A percentile compares a stretch with the other conserved stretches of the same genome.
These are phyloP conservation scores for Atrichornis clamosus DNA, from an alignment of 2,113 vertebrate genomes.

Conservation along the genomic window DNA sequence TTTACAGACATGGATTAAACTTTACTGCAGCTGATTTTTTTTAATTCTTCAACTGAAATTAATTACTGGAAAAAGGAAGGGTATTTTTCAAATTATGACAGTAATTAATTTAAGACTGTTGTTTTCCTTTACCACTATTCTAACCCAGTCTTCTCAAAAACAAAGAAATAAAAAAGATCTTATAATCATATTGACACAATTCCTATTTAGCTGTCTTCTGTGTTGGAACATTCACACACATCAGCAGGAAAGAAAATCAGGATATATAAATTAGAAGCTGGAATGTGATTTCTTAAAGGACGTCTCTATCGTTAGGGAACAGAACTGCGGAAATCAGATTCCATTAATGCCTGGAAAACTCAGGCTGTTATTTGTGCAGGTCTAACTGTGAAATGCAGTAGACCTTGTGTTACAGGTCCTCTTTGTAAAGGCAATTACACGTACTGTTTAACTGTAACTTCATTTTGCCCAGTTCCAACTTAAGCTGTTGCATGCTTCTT, in stretches of 20 bases:
- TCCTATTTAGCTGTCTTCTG: constrained; percentile 9
- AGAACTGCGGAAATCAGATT: neutral
- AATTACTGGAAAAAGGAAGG: constrained; percentile 45
- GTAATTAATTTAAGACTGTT: constrained; percentile 51
- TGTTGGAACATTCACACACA: neutral
- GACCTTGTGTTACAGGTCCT: neutral
- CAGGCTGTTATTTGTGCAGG: neutral
- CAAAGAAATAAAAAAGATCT: constrained; percentile 16
- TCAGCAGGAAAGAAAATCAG: constrained; percentile 44
- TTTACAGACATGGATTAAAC: constrained; percentile 41
- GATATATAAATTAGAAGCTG: neutral
- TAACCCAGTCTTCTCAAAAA: neutral
- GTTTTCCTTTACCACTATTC: constrained; percentile 31
- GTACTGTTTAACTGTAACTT: neutral
- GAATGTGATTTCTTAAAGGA: neutral
- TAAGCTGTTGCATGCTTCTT: neutral
- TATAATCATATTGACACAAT: constrained; percentile 30
- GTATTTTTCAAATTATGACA: constrained; percentile 48
- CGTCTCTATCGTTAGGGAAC: neutral
- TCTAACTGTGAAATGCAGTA: neutral
- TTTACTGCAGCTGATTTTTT: constrained; percentile 54
- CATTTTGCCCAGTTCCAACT: neutral
- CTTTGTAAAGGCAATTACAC: neutral
- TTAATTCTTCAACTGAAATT: constrained; percentile 48
- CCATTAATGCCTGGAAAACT: neutral